Evolutionary conservation across 1,140 invertebrate genomes (phyloP).

Genomic region (Hycleus phaleratus): DNA sequence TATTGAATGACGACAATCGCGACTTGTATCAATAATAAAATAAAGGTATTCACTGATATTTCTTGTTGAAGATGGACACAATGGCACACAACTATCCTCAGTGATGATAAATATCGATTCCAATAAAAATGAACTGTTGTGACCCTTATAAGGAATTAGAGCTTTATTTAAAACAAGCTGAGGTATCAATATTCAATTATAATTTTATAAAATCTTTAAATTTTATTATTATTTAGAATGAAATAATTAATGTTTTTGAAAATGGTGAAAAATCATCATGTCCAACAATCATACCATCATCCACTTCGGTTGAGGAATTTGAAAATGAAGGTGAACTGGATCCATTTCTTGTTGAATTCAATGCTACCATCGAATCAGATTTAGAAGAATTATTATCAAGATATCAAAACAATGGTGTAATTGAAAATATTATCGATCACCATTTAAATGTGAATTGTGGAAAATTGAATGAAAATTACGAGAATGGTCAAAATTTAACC

Average conservation of each 20-base stretch:
- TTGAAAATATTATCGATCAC: neutral
- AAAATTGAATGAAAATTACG: too few species aligned
- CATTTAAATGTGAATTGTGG: neutral
- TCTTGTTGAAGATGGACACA: conserved; percentile 6
- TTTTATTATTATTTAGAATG: conserved; percentile 20
- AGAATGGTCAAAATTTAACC: neutral
- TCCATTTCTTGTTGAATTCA: conserved; percentile 22
- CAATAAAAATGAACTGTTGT: conserved; percentile 20
- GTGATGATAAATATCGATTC: neutral
- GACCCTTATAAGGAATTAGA: conserved; percentile 27
- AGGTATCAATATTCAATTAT: conserved; percentile 10
- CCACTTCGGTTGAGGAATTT: conserved; percentile 2
- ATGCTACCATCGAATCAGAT: conserved; percentile 28
- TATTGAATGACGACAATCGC: too few species aligned
- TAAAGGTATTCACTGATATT: too few species aligned
- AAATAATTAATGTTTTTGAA: conserved; percentile 27
- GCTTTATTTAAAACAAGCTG: conserved; percentile 26
- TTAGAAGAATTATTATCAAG: conserved; percentile 25
- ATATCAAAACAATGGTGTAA: conserved; percentile 3
- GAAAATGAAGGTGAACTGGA: conserved; percentile 18
- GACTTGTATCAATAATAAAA: too few species aligned
- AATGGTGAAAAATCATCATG: conserved; percentile 4
- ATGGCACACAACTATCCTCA: neutral
- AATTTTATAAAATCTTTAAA: too few species aligned
- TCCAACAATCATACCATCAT: neutral